Evolutionary conservation across 2,797 vertebrate species (phyloP), one percentile per base, ranked within the genome.

Genomic region (Poecilia wingei): DNA sequence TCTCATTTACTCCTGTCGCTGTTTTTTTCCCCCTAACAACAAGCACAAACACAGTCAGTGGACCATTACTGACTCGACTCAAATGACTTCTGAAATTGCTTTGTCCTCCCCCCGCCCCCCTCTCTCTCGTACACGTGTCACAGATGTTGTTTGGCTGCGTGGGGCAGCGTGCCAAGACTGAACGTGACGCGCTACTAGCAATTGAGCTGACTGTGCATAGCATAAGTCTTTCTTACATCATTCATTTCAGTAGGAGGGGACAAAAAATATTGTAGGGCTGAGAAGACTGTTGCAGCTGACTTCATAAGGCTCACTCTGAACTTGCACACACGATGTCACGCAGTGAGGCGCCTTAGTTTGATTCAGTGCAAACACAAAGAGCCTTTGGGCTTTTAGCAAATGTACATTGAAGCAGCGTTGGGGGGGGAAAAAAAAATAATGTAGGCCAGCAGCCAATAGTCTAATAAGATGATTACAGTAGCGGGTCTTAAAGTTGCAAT

Each of bases 1-100:
- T 92, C 79, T 90, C 87, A 86, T 92, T 91, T 88, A 87, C 87
- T 80, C 36, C 57, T 74, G 77, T 82, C 39, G 4, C 79, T 49
- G 72, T 82, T 73, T 64, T n/a, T 57, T 69, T 64, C 69, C 43
- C 36, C 28, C 10, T 43, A 66, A 41, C 80, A 84, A 82, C 83
- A 82, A 86, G 87, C 86, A 77, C 77, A 74, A 88, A 90, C 90
- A 89, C 80, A 83, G 84, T 87, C 92, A 86, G 81, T 88, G 89
- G 90, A 93, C 92, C 90, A 81, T 93, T 89, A 91, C 89, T 84
- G 92, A 86, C 92, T 91, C 75, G 80, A 82, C 91, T 93, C 91
- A 95, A 93, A 94, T 89, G 88, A 90, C 91, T 93, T 93, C 83
- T 90, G 85, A 93, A 93, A 94, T 91, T 89, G 92, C 90, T 92